These are phyloP conservation scores for Sesamia inferens DNA, from an alignment of 2,888 invertebrate species.

Conservation along the genomic window DNA sequence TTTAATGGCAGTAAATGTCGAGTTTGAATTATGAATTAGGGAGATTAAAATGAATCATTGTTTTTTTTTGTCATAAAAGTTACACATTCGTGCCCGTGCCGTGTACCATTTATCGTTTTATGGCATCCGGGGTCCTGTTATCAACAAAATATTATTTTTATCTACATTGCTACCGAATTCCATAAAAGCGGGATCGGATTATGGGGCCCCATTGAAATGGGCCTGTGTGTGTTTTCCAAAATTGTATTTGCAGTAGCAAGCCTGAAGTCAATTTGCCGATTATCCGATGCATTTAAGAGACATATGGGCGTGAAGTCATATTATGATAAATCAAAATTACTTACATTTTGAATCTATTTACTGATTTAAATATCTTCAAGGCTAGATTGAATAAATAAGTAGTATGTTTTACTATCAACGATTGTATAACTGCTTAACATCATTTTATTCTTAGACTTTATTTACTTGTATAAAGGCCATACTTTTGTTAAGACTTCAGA, in stretches of 20 bases:
- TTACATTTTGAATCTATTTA: too few relatives aligned
- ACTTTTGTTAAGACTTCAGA: too few relatives aligned
- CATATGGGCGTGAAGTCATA: too few relatives aligned
- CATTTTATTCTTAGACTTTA: too few relatives aligned
- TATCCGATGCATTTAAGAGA: too few relatives aligned
- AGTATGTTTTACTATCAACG: too few relatives aligned
- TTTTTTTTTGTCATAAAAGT: not conserved
- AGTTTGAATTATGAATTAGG: conserved; percentile 21
- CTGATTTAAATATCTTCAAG: too few relatives aligned
- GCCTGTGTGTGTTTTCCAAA: not conserved
- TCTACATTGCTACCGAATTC: not conserved
- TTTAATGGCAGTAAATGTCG: conserved; percentile 29
- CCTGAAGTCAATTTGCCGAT: not conserved
- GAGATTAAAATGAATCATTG: not conserved
- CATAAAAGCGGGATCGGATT: not conserved
- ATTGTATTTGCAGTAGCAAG: not conserved
- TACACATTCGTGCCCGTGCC: not conserved
- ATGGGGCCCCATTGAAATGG: not conserved
- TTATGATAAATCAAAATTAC: too few relatives aligned
- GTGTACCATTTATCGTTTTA: not conserved
- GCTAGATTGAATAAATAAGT: too few relatives aligned
- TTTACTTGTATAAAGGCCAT: too few relatives aligned
- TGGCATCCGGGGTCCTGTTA: not conserved
- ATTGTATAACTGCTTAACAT: too few relatives aligned
- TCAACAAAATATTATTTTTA: not conserved